Conservation (phyloP, 2,797 vertebrate species). For the Tamandua tetradactyla region DNA sequence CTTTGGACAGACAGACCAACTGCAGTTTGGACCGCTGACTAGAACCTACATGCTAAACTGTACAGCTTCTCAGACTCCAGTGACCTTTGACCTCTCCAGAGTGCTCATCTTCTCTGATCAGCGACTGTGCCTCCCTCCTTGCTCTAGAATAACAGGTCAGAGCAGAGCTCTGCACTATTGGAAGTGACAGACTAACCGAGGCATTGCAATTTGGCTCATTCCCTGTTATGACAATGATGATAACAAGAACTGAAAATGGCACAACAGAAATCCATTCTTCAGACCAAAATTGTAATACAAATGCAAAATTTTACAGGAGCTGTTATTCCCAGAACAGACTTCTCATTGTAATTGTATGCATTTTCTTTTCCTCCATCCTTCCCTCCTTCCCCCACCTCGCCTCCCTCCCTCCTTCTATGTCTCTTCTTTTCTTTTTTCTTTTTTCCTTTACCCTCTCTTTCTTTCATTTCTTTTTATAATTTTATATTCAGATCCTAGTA, state of each 20-base stretch:
- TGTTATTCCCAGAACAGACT: slow-evolving; percentile 30
- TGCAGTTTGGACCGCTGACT: slow-evolving; percentile 48
- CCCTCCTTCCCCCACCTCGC: too few relatives aligned
- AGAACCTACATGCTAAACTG: slow-evolving; percentile 42
- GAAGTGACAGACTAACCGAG: not conserved
- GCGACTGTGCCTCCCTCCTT: not conserved
- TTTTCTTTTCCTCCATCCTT: not conserved
- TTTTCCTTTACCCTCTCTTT: not conserved
- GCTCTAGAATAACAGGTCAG: slow-evolving; percentile 49
- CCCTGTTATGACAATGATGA: slow-evolving; percentile 59
- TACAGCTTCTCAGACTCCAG: not conserved
- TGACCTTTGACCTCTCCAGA: slow-evolving; percentile 43
- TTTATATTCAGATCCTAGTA: slow-evolving; percentile 5
- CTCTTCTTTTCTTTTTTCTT: too few relatives aligned
- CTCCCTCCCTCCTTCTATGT: too few relatives aligned
- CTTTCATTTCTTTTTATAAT: slow-evolving; percentile 27
- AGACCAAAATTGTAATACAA: slow-evolving; percentile 62
- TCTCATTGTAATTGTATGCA: slow-evolving; percentile 10
- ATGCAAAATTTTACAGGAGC: slow-evolving; percentile 54
- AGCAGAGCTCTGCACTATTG: not conserved
- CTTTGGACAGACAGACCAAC: slow-evolving; percentile 15
- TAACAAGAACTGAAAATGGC: slow-evolving; percentile 71
- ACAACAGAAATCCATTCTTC: slow-evolving; percentile 47
- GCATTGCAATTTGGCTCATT: slow-evolving; percentile 61
- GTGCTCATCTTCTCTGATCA: slow-evolving; percentile 51